Base-by-base conservation (phyloP, 2,888 invertebrate species). In the Dryobota labecula region DNA sequence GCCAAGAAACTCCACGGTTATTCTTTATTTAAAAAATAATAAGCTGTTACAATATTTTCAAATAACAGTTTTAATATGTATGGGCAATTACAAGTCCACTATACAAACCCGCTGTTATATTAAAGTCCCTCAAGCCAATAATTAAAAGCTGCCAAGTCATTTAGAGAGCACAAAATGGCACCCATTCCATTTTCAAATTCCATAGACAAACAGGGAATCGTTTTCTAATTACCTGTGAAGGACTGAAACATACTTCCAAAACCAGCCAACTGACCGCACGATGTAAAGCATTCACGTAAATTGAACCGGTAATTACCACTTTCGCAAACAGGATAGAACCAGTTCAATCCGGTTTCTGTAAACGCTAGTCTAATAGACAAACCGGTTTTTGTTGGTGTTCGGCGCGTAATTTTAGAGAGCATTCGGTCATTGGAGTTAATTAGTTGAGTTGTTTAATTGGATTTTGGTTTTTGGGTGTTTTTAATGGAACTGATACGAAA, bases 241-340 rank as follows among this genome's bases (percentile, higher is more conserved):
- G 57, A 58, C 75, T 62, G 38, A 41, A 73, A 60, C 79, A 79
- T 63, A 70, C 68, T 78, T 70, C 69, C 27, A 53, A 63, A 47
- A 79, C 75, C 69, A 57, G 61, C 33, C 7, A n/a, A 58, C 72
- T 70, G 72, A 77, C 76, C 74, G 45, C 73, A 72, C 70, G 56
- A 78, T 68, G 69, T 76, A 80, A 82, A 79, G 76, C 73, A 77
- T 84, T 78, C 70, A 78, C 82, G 82, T 81, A 84, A 78, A 86
- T 83, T 80, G 80, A 85, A 84, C 87, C 72, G 75, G 88, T 88
- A 90, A 89, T 90, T 90, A 90, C 86, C 80, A 83, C 81, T 83
- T 84, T 76, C 67, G 73, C 83, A 88, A 89, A 88, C 83, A 81
- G 80, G 82, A 84, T 84, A 81, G 69, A 85, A 84, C 84, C 68